Evolutionary conservation across 2,797 vertebrate species (phyloP).

Genomic region (Tapirus indicus): DNA sequence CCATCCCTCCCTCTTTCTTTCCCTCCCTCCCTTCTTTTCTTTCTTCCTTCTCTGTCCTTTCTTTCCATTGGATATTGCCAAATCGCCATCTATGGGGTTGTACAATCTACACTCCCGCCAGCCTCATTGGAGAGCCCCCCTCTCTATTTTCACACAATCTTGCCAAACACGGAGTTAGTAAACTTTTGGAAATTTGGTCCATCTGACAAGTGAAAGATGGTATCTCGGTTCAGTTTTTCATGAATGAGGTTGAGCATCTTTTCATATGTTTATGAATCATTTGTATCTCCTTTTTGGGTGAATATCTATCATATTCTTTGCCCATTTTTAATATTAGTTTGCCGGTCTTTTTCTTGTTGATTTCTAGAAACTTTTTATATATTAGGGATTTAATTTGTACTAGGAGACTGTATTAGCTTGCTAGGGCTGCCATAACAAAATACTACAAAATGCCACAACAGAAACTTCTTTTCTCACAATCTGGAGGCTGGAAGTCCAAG

Average conservation of each 20-base stretch:
- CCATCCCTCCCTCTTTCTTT: no score
- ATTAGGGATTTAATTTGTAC: not conserved
- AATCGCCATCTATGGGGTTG: not conserved
- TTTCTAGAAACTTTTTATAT: slow-evolving; percentile 5
- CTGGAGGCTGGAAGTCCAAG: not conserved
- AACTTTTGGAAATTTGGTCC: rapidly evolving
- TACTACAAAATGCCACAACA: not conserved
- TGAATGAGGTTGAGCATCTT: not conserved
- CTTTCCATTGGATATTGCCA: not conserved
- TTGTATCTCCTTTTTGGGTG: not conserved
- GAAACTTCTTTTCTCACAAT: not conserved
- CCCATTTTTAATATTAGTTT: not conserved
- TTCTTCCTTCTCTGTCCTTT: not conserved
- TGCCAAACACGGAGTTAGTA: not conserved
- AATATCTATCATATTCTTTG: not conserved
- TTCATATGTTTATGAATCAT: not conserved
- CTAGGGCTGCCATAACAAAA: not conserved
- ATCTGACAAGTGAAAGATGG: not conserved
- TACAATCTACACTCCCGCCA: rapidly evolving
- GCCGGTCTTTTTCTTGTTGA: not conserved
- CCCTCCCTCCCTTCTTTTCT: not conserved
- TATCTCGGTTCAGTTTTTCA: rapidly evolving
- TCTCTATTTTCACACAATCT: rapidly evolving
- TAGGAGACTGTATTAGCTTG: not conserved
- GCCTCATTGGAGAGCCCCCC: rapidly evolving